Evolutionary conservation across 1,140 invertebrate genomes (phyloP), one percentile per base, ranked within the genome.

Genomic region (Sinonovacula constricta): DNA sequence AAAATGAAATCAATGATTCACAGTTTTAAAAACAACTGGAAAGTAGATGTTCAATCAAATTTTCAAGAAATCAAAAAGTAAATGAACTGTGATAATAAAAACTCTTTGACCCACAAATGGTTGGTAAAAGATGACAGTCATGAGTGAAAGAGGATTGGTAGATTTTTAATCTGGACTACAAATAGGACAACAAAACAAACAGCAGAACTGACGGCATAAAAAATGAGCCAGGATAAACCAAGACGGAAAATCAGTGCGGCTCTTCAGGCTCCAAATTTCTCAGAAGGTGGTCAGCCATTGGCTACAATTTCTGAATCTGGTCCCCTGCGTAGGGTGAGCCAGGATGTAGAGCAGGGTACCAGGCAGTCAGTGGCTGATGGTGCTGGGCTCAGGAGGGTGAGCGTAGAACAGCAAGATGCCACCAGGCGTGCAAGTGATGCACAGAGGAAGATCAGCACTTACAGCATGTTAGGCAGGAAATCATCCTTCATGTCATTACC

Each of bases 211-310:
- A n/a, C n/a, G 39, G 39, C 7, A 45, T 10, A 10, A 45, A 54
- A 12, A 53, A 76, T 76, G 72, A 76, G 72, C 36, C 33, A 67
- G 22, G 62, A 76, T 4, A 76, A 76, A 76, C 62, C 60, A 30
- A 76, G 54, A 22, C 45, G 72, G 12, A 76, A 76, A 59, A 67
- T 76, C 5, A 76, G 72, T 28, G 36, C 72, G 1, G 72, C 72
- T 15, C 53, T 76, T 22, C 72, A 76, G 54, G 31, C 62, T 15
- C 72, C 72, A 24, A 66, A 66, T 34, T 57, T 76, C 10, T 7
- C 18, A 10, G 39, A 45, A 18, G 39, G 59, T 0, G 72, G 57
- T 18, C 53, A 54, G 49, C 39, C 59, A 49, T 51, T 76, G 4
- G 54, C 72, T 5, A 76, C 72, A 26, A 76, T 76, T 18, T 34